Base-by-base conservation (phyloP, 2,113 vertebrate genomes). In the Sebastes schlegelii region DNA sequence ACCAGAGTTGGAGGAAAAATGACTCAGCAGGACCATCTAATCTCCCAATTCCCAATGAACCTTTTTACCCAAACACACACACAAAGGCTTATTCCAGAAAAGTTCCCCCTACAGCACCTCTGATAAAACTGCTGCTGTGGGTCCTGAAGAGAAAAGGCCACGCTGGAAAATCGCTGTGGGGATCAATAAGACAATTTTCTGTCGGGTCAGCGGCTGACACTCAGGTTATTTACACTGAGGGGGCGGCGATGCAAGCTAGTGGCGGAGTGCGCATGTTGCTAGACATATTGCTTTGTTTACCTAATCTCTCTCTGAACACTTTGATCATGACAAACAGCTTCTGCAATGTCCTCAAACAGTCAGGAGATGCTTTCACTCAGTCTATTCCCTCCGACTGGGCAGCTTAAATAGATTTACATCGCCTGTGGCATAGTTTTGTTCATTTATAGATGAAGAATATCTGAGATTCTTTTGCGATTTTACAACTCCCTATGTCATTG, bases 111-210 rank as follows among this genome's bases (percentile, higher is more conserved):
- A 49, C 51, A 77, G 81, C 71, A 26, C 45, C 45, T 80, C 54
- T 67, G 75, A 85, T 77, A 80, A 86, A 88, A 89, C 65, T 88
- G 80, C 80, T 75, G 83, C 68, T 58, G 45, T 71, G 70, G 60
- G 46, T 84, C 55, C 58, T 68, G 65, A 71, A 67, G 51, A 70
- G 76, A 83, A 90, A 88, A 74, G 66, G 77, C 90, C 51, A 80
- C 1, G 55, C 66, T 81, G 71, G 71, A 81, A 82, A 92, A 87
- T 89, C 48, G 9, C 86, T 73, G 80, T 19, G 8, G 67, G 74
- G 93, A 95, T 95, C 95, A 93, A 95, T 95, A 93, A 81, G 86
- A 82, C 87, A 91, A 93, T 93, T 94, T 94, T 93, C 88, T 88
- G 86, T 86, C 49, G 51, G 93, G 91, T 93, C 94, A 94, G 90